Conservation (phyloP, 2,888 invertebrate species). For the Dryobotodes eremita region DNA sequence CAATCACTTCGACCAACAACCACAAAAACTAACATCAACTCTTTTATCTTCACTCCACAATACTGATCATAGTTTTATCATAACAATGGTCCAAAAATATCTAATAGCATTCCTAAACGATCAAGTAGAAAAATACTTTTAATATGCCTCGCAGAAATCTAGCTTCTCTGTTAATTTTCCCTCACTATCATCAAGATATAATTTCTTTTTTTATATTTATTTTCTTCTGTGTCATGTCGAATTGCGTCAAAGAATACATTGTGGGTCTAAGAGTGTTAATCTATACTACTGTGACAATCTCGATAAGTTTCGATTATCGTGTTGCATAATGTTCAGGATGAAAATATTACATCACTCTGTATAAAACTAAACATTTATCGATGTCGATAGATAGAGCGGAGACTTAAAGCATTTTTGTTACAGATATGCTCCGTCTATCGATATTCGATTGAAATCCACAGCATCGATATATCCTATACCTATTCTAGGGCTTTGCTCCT, state of each 20-base stretch:
- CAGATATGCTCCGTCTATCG: constrained; percentile 34
- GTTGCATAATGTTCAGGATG: constrained; percentile 83
- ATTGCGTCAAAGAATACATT: constrained; percentile 79
- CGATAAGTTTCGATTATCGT: constrained; percentile 79
- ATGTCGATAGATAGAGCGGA: constrained; percentile 45
- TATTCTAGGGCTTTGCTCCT: constrained; percentile 36
- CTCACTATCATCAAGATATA: constrained; percentile 75
- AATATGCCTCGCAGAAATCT: constrained; percentile 86
- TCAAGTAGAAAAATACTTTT: constrained; percentile 90
- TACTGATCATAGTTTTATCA: constrained; percentile 88
- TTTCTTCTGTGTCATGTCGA: constrained; percentile 74
- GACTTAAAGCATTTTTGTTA: constrained; percentile 49
- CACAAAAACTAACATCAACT: constrained; percentile 85
- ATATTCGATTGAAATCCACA: constrained; percentile 40
- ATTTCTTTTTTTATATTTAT: constrained; percentile 67
- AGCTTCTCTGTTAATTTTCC: constrained; percentile 78
- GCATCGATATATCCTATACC: constrained; percentile 49
- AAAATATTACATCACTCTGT: constrained; percentile 71
- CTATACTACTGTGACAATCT: constrained; percentile 87
- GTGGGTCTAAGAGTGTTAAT: constrained; percentile 88
- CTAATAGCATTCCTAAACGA: constrained; percentile 89
- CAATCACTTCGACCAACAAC: constrained; percentile 81
- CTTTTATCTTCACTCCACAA: constrained; percentile 79
- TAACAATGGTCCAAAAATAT: constrained; percentile 91
- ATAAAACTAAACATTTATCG: constrained; percentile 55